Base-by-base conservation (phyloP, 2,888 invertebrate genomes). In the Drosophila falleni region DNA sequence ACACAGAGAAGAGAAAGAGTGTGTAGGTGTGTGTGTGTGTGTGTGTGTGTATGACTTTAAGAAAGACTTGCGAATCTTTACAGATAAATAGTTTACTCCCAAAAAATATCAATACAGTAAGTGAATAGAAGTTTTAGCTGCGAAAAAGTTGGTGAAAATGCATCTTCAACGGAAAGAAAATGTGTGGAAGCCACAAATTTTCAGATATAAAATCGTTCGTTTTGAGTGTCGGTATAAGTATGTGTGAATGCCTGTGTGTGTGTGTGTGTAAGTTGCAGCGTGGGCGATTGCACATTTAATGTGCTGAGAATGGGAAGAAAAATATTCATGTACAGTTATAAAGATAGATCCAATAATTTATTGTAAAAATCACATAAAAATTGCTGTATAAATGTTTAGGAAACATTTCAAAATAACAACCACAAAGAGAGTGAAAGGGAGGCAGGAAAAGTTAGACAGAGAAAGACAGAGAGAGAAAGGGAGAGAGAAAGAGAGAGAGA, bases 361-460 rank as follows among this genome's bases (percentile, higher is more conserved):
- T 70, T 74, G 61, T 76, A 79, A 71, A 81, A 83, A 76, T 72
- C 74, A 69, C 70, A 80, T 78, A 59, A 55, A 75, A 78, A 80
- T 77, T 77, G 69, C 56, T 77, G 65, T 64, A 65, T 60, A 72
- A 87, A 84, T 79, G 74, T 81, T 83, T 78, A 64, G 64, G 64
- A 80, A 73, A 74, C 71, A 76, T 80, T 86, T 77, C 53, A 65
- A 80, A 73, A 78, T 51, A 72, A 67, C 55, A 50, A 65, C 54
- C 66, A 66, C 53, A 46, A 53, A 35, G 42, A 68, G 59, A 67
- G 33, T 47, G 37, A 29, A 29, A 47, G 47, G 41, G 53, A 50
- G 26, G 37, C 50, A 50, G 33, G 37, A 44, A 37, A 19, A 47
- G 54, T 51, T 54, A 50, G 59, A 72, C 46, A 66, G 41, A 42